Conservation (phyloP, 1,140 invertebrate species). For the Drosophila lacertosa region DNA sequence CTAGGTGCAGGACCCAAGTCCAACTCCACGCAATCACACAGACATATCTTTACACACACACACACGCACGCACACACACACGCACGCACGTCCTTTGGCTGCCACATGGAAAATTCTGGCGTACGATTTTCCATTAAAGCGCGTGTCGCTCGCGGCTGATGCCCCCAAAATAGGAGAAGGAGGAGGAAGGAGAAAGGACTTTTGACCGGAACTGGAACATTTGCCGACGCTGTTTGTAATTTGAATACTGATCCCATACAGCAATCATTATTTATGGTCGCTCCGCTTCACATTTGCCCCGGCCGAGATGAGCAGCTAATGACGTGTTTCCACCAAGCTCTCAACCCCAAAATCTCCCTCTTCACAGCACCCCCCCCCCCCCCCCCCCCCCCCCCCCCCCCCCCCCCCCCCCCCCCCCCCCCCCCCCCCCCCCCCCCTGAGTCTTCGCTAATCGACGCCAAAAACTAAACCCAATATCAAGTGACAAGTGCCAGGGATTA, state of each 20-base stretch:
- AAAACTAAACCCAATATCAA: slow-evolving; percentile 48
- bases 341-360: background rate
- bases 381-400: background rate
- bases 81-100: slow-evolving; percentile 31
- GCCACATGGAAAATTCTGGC: slow-evolving; percentile 16
- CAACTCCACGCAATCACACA: too few relatives aligned
- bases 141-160: slow-evolving; percentile 62
- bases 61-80: too few relatives aligned
- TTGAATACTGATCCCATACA: slow-evolving; percentile 51
- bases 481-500: slow-evolving; percentile 34
- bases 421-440: background rate
- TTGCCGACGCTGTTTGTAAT: slow-evolving; percentile 55
- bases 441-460: slow-evolving; percentile 60
- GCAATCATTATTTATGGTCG: slow-evolving; percentile 72
- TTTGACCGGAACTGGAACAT: slow-evolving; percentile 9
- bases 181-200: background rate
- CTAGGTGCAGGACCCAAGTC: background rate
- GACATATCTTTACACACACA: too few relatives aligned
- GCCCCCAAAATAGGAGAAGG: background rate
- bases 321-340: slow-evolving; percentile 12
- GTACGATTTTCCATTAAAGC: slow-evolving; percentile 65
- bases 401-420: background rate
- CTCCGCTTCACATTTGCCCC: slow-evolving; percentile 37
- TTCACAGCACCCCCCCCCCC: too few relatives aligned
- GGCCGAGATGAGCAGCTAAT: slow-evolving; percentile 18